Conservation (phyloP, 2,113 vertebrate species). For the Reinhardtius hippoglossoides region DNA sequence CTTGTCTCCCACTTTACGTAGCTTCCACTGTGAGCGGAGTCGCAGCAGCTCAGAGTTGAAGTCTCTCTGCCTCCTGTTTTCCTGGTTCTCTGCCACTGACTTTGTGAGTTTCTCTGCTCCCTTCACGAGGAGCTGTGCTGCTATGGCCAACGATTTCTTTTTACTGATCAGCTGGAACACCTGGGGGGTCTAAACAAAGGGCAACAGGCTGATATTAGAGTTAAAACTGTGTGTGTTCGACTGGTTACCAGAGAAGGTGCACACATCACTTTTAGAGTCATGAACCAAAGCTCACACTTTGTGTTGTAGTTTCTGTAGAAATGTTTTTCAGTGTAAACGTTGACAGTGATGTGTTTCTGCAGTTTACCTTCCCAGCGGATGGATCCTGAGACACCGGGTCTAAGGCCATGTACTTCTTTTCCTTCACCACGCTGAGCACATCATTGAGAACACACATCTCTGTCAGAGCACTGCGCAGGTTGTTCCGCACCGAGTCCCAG, state of each 20-base stretch:
- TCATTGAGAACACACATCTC: constrained; percentile 98
- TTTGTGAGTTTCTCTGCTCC: constrained; percentile 95
- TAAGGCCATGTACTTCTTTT: constrained; percentile 98
- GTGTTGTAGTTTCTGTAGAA: background rate
- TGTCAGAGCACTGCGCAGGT: constrained; percentile 90
- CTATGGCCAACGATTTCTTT: constrained; percentile 93
- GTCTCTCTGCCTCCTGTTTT: constrained; percentile 95
- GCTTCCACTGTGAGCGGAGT: constrained; percentile 97
- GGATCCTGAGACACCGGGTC: constrained; percentile 94
- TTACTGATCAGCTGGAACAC: constrained; percentile 95
- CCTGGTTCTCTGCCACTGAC: constrained; percentile 93
- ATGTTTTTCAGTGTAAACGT: background rate
- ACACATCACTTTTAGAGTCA: background rate
- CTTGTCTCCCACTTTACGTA: constrained; percentile 98
- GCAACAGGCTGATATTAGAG: background rate
- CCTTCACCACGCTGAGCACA: constrained; percentile 94
- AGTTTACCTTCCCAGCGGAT: constrained; percentile 73
- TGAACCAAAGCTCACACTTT: background rate
- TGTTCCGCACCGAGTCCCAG: constrained; percentile 97
- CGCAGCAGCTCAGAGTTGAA: constrained; percentile 96
- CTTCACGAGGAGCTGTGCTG: constrained; percentile 93
- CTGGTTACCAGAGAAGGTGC: background rate
- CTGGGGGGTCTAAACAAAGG: constrained; percentile 86
- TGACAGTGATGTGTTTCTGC: background rate
- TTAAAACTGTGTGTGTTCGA: background rate